Conservation (phyloP, 1,140 invertebrate species). For the Saccostrea cuccullata region DNA sequence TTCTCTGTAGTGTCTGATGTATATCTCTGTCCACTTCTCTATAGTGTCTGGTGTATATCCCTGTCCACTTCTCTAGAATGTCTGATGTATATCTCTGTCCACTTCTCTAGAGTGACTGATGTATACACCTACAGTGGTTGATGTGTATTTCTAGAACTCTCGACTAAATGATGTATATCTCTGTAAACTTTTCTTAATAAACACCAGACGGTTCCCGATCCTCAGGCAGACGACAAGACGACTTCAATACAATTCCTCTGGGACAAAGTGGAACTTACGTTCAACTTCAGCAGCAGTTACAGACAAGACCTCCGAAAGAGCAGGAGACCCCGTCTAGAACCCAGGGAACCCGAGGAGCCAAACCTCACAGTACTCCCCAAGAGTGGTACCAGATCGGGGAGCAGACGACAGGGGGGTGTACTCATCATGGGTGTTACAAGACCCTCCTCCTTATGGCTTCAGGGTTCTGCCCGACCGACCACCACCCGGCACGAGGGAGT, state of each 20-base stretch:
- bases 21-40: no score
- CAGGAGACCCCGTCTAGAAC: not conserved
- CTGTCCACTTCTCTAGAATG: no score
- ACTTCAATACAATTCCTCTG: not conserved
- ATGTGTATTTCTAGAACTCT: no score
- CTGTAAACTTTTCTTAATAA: no score
- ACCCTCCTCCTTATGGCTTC: not conserved
- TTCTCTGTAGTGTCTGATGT: no score
- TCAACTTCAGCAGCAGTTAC: not conserved
- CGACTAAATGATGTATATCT: no score
- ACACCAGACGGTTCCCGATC: not conserved
- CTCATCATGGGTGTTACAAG: not conserved
- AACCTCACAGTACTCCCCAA: not conserved
- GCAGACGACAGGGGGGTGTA: not conserved
- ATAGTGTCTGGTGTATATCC: no score
- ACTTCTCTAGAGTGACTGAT: no score
- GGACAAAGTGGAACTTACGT: slow-evolving; percentile 12
- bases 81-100: no score
- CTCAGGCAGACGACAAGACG: not conserved
- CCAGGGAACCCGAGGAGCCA: not conserved
- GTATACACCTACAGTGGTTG: no score
- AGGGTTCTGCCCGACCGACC: not conserved
- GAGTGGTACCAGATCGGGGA: not conserved
- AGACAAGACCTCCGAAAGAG: slow-evolving; percentile 1
- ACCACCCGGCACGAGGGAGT: not conserved